Percentiles rank a stretch among this genome's conserved stretches.
Evolutionary conservation across 2,797 vertebrate genomes (phyloP).

Genomic region (Hipposideros larvatus): DNA sequence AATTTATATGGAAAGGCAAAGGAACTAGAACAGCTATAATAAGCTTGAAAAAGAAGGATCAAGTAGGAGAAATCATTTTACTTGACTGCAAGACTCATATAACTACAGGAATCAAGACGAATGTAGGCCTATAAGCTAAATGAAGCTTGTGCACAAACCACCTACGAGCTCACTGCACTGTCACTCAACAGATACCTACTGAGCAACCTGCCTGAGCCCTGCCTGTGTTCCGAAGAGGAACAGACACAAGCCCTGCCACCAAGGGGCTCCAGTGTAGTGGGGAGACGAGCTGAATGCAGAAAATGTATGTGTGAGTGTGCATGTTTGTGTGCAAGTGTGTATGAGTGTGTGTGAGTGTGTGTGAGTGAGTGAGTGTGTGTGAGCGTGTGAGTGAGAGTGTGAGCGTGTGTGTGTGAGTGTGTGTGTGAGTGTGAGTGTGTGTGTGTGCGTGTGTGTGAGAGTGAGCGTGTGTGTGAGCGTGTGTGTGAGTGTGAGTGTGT

Average conservation of each 20-base stretch:
- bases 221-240: fast-evolving
- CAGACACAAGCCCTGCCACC: background rate
- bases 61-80: background rate
- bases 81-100: fast-evolving
- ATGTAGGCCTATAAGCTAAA: fast-evolving
- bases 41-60: background rate
- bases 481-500: background rate
- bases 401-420: too few relatives aligned
- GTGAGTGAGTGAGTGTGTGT: background rate
- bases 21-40: background rate
- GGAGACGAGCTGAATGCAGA: background rate
- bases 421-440: too few relatives aligned
- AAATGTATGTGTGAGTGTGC: too few relatives aligned
- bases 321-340: too few relatives aligned
- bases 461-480: background rate
- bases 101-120: fast-evolving
- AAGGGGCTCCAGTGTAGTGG: background rate
- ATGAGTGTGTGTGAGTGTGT: background rate
- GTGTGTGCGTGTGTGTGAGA: too few relatives aligned
- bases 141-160: fast-evolving
- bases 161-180: fast-evolving
- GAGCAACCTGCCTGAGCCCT: background rate
- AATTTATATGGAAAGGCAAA: background rate
- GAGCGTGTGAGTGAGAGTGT: background rate
- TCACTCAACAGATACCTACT: fast-evolving